phyloP scores from a whole-genome alignment of 2,797 vertebrate species.

The Halcyon chelicuti region DNA sequence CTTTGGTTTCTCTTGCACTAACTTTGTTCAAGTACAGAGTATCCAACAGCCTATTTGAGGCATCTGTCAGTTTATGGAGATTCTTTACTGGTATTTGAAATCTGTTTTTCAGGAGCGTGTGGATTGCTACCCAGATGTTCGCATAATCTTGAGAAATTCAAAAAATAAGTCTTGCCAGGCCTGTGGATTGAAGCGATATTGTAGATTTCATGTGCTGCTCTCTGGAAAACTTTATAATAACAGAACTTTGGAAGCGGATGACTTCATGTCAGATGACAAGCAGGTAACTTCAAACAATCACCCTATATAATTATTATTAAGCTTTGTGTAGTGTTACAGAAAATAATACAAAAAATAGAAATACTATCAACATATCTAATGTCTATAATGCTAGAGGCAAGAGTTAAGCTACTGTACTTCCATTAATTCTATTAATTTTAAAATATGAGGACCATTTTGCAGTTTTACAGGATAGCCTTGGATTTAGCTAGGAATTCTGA shows the following conservation, averaged over 20 bases:
- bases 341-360: neutral
- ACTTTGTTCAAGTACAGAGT: neutral
- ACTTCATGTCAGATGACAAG: constrained; percentile 85
- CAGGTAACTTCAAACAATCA: constrained; percentile 77
- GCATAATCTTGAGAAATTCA: constrained; percentile 8
- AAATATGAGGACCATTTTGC: neutral
- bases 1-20: neutral
- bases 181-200: constrained; percentile 79
- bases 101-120: constrained; percentile 81
- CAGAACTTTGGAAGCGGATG: constrained; percentile 80
- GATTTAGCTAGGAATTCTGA: neutral
- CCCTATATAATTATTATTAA: neutral
- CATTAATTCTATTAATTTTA: neutral
- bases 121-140: constrained; percentile 82
- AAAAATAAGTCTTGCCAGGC: constrained; percentile 77
- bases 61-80: neutral
- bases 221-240: constrained; percentile 82
- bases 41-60: neutral
- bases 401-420: neutral
- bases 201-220: constrained; percentile 77
- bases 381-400: neutral
- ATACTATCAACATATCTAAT: neutral
- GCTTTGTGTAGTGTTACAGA: neutral
- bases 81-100: neutral
- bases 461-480: neutral